phyloP scores from a whole-genome alignment of 2,797 vertebrate species.

The Epinephelus malabaricus region DNA sequence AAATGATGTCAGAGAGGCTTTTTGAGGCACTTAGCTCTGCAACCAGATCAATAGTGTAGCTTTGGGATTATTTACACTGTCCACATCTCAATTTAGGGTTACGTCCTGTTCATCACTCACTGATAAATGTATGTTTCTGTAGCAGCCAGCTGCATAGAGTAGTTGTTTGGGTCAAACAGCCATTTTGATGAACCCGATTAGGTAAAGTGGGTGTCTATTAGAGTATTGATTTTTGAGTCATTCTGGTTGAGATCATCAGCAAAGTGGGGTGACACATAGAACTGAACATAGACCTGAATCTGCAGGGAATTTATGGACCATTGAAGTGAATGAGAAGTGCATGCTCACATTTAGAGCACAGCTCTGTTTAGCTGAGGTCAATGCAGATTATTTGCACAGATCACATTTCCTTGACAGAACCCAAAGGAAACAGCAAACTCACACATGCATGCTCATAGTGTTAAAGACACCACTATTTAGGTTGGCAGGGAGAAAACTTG shows the following conservation, averaged over 20 bases:
- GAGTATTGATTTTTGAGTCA: constrained; percentile 72
- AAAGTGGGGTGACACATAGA: constrained; percentile 62
- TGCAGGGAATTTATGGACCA: constrained; percentile 52
- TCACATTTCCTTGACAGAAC: constrained; percentile 34
- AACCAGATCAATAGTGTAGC: constrained; percentile 73
- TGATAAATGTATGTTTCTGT: constrained; percentile 49
- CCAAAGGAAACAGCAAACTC: background rate
- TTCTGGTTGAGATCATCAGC: constrained; percentile 69
- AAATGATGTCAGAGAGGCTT: constrained; percentile 76
- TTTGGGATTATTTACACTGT: constrained; percentile 72
- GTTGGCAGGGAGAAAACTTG: background rate
- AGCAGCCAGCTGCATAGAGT: constrained; percentile 29
- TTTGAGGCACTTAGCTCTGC: constrained; percentile 78
- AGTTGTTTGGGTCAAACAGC: constrained; percentile 63
- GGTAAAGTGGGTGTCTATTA: constrained; percentile 69
- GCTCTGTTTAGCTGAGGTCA: constrained; percentile 13
- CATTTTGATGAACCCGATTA: constrained; percentile 69
- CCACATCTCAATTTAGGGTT: constrained; percentile 65
- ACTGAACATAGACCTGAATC: constrained; percentile 45
- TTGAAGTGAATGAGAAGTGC: constrained; percentile 21
- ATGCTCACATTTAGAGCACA: constrained; percentile 25
- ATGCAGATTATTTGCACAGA: constrained; percentile 43
- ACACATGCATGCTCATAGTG: background rate
- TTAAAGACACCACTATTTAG: background rate
- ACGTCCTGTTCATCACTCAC: constrained; percentile 63